Evolutionary conservation across 2,888 invertebrate genomes (phyloP).

Genomic region (Andrena chrysosceles): DNA sequence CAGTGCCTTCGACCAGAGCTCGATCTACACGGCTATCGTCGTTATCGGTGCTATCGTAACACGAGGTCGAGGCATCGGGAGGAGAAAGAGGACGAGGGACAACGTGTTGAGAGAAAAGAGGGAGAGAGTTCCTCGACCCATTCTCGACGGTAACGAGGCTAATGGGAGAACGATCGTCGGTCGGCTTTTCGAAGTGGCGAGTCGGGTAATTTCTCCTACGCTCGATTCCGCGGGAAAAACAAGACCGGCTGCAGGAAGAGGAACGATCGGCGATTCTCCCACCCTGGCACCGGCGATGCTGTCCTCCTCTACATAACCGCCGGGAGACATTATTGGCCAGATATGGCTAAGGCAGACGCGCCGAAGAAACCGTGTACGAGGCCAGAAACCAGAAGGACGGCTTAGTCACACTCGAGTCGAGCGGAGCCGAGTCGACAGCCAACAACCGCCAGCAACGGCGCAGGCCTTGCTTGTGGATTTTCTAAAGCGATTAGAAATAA

Average conservation of each 20-base stretch:
- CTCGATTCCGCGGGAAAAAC: conserved; percentile 74
- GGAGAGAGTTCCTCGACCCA: conserved; percentile 72
- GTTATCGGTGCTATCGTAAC: conserved; percentile 17
- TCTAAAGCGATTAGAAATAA: conserved; percentile 73
- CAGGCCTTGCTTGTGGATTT: conserved; percentile 41
- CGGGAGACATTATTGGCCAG: conserved; percentile 80
- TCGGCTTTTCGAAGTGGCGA: conserved; percentile 77
- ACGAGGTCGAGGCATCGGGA: conserved; percentile 20
- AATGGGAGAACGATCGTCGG: conserved; percentile 80
- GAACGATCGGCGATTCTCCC: conserved; percentile 58
- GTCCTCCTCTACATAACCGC: conserved; percentile 46
- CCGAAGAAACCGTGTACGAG: conserved; percentile 55
- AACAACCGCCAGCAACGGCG: conserved; percentile 12
- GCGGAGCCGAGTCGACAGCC: conserved; percentile 6
- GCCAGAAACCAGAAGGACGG: conserved; percentile 58
- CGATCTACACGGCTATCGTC: not conserved
- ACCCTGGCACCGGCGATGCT: not conserved
- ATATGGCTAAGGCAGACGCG: conserved; percentile 81
- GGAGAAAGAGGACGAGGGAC: conserved; percentile 32
- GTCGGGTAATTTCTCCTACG: conserved; percentile 83
- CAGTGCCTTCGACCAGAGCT: not conserved
- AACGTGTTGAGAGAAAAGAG: conserved; percentile 34
- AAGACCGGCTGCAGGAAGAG: conserved; percentile 75
- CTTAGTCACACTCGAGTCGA: conserved; percentile 53
- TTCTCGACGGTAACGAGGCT: conserved; percentile 80